Conservation (phyloP, 1,140 invertebrate species). For the Stegodyphus mimosarum region DNA sequence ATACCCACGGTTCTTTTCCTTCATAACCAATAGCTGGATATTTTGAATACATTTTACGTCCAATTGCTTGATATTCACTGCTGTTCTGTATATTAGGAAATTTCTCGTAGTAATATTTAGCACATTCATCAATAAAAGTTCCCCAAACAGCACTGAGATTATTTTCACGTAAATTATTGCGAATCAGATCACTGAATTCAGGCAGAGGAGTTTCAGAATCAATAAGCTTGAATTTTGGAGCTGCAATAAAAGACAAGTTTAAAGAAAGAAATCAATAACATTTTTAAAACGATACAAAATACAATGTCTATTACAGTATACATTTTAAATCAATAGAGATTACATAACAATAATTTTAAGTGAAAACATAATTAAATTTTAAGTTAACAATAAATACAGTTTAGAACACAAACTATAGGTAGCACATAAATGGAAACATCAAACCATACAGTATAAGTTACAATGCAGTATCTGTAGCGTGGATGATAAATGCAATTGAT, state of each 20-base stretch:
- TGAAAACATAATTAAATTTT: too few species aligned
- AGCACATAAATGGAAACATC: too few species aligned
- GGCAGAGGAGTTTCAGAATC: conserved; percentile 46
- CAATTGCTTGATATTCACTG: conserved; percentile 57
- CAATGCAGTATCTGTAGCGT: too few species aligned
- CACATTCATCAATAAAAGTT: conserved; percentile 51
- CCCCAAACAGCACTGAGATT: conserved; percentile 50
- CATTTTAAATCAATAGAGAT: too few species aligned
- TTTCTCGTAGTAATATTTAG: conserved; percentile 41
- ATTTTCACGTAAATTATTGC: conserved; percentile 16
- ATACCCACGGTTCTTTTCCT: conserved; percentile 56
- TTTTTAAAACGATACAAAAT: too few species aligned
- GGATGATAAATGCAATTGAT: too few species aligned
- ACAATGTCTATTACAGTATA: too few species aligned
- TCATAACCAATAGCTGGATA: conserved; percentile 50
- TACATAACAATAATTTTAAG: too few species aligned
- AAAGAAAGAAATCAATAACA: too few species aligned
- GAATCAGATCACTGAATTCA: conserved; percentile 24
- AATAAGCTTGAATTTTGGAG: conserved; percentile 23
- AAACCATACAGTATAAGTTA: too few species aligned
- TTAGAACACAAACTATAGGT: too few species aligned
- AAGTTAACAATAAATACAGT: too few species aligned
- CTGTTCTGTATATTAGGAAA: conserved; percentile 56
- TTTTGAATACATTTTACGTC: conserved; percentile 44
- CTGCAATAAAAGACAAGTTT: background rate